Evolutionary conservation across 2,888 invertebrate genomes (phyloP).

Genomic region (Oeneis ivallda): DNA sequence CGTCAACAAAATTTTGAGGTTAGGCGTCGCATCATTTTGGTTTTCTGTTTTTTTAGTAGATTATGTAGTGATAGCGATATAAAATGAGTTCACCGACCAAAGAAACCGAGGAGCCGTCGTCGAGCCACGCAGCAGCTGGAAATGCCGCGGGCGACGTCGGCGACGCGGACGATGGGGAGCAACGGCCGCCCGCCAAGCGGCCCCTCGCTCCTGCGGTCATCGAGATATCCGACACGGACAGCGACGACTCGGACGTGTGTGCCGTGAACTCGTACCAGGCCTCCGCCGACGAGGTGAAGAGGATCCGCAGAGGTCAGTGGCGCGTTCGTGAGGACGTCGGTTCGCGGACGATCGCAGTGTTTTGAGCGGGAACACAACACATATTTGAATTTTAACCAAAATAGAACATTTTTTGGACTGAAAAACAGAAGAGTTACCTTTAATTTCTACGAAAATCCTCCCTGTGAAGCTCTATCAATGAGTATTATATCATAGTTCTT

Average conservation of each 20-base stretch:
- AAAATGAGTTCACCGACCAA: constrained; percentile 73
- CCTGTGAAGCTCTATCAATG: background rate
- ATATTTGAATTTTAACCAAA: constrained; percentile 34
- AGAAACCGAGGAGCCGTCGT: constrained; percentile 66
- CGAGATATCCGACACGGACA: constrained; percentile 76
- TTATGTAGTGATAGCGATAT: constrained; percentile 66
- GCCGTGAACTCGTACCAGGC: constrained; percentile 77
- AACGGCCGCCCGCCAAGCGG: constrained; percentile 72
- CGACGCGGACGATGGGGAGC: constrained; percentile 46
- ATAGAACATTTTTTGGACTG: background rate
- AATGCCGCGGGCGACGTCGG: constrained; percentile 46
- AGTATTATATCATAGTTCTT: too few relatives aligned
- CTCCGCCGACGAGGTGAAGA: constrained; percentile 75
- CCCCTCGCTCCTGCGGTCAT: constrained; percentile 63
- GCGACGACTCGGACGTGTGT: constrained; percentile 78
- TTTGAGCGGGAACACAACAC: constrained; percentile 59
- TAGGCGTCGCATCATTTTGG: constrained; percentile 70
- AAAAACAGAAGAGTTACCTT: constrained; percentile 5
- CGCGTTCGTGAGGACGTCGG: constrained; percentile 28
- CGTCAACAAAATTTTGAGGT: constrained; percentile 73
- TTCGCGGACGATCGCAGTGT: constrained; percentile 33
- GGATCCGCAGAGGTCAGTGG: constrained; percentile 71
- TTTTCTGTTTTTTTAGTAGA: constrained; percentile 66
- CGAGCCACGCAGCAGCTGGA: constrained; percentile 52
- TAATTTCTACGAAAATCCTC: background rate